A percentile compares a stretch with the other conserved stretches of the same genome.
These are phyloP conservation scores for Elachura formosa DNA, from an alignment of 2,113 vertebrate species.

Conservation along the genomic window DNA sequence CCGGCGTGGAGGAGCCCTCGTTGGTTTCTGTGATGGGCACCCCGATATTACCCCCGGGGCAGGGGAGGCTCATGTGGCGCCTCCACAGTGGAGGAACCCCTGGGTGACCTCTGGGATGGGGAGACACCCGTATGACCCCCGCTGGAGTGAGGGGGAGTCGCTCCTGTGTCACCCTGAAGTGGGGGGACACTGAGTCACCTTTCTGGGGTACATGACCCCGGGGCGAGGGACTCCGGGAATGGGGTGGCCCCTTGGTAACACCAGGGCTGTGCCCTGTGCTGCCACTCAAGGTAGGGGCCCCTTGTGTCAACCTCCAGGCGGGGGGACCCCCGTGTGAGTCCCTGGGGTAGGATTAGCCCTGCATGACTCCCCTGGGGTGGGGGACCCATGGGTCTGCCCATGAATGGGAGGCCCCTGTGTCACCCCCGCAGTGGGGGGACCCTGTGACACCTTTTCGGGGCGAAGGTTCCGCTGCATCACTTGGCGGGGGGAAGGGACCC, in stretches of 20 bases:
- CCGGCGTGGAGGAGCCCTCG: neutral
- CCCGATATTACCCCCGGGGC: too few relatives aligned
- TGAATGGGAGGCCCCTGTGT: neutral
- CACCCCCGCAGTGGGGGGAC: neutral
- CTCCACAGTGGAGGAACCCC: neutral
- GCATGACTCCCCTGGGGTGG: neutral
- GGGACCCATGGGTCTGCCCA: neutral
- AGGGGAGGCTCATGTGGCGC: neutral
- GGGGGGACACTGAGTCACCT: neutral
- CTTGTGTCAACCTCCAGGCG: neutral
- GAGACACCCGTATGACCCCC: neutral
- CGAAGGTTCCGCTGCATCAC: neutral
- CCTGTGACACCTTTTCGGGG: neutral
- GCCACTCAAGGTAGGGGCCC: rapidly evolving
- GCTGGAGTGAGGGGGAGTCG: too few relatives aligned
- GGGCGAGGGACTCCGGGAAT: neutral
- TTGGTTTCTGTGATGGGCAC: neutral
- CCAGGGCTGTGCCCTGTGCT: neutral
- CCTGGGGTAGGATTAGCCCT: neutral
- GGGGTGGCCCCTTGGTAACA: neutral
- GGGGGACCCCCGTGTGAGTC: neutral
- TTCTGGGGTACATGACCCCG: neutral
- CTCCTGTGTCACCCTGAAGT: neutral
- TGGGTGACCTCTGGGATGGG: neutral
- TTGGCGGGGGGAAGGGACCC: neutral